These are phyloP conservation scores for Microdon myrmicae DNA, from an alignment of 2,888 invertebrate species.

Conservation along the genomic window DNA sequence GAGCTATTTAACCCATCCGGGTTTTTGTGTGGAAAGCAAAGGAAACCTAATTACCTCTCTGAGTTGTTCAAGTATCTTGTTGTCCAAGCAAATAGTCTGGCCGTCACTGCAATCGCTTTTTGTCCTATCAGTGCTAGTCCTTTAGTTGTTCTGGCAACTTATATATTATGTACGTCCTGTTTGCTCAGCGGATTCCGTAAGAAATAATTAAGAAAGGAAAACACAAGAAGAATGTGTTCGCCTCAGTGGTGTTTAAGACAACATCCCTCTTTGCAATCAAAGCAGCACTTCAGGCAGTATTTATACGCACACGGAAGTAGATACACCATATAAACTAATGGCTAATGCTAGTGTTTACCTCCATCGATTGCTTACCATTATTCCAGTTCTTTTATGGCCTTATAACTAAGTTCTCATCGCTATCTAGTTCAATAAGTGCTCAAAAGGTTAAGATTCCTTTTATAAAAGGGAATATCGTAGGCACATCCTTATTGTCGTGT, in stretches of 20 bases:
- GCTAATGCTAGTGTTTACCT: constrained; percentile 39
- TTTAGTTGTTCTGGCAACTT: constrained; percentile 29
- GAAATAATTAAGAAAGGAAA: constrained; percentile 45
- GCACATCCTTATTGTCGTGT: too few species aligned
- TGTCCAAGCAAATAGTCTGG: constrained; percentile 6
- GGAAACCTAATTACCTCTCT: constrained; percentile 36
- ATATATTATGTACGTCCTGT: constrained; percentile 35
- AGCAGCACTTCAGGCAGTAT: constrained; percentile 19
- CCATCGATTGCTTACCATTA: constrained; percentile 40
- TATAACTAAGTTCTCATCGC: constrained; percentile 27
- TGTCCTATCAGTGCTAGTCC: constrained; percentile 10
- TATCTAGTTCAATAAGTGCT: constrained; percentile 29
- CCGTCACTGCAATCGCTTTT: constrained; percentile 6
- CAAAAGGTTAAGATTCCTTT: constrained; percentile 40
- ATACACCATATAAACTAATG: constrained; percentile 15
- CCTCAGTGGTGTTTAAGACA: constrained; percentile 21
- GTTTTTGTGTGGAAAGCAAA: constrained; percentile 15
- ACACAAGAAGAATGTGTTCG: neutral
- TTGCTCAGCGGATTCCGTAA: constrained; percentile 43
- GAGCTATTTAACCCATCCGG: constrained; percentile 21
- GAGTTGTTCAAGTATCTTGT: constrained; percentile 24
- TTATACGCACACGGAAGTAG: neutral
- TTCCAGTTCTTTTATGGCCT: constrained; percentile 31
- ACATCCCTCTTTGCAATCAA: constrained; percentile 34
- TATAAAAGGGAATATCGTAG: too few species aligned